phyloP scores from a whole-genome alignment of 2,888 invertebrate species.

The Xestia ashworthii region DNA sequence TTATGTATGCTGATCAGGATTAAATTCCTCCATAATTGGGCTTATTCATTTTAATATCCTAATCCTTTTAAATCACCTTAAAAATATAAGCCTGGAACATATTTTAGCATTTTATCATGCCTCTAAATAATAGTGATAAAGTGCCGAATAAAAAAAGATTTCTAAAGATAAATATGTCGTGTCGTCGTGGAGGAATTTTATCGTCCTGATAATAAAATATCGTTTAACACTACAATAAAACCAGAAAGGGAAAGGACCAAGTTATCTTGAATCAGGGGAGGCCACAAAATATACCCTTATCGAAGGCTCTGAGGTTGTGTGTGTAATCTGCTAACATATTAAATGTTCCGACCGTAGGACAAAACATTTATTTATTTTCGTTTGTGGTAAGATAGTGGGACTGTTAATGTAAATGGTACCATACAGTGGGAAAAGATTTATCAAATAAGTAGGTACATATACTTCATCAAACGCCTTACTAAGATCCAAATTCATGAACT shows the following conservation, averaged over 20 bases:
- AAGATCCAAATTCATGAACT: slow-evolving; percentile 45
- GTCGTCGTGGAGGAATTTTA: slow-evolving; percentile 79
- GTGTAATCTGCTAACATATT: slow-evolving; percentile 63
- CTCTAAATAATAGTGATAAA: slow-evolving; percentile 88
- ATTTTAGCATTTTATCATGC: slow-evolving; percentile 81
- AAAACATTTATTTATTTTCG: slow-evolving; percentile 49
- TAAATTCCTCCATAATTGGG: slow-evolving; percentile 52
- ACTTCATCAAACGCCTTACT: background rate
- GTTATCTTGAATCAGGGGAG: slow-evolving; percentile 78
- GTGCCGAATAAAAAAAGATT: slow-evolving; percentile 84
- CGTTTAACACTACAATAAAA: slow-evolving; percentile 85
- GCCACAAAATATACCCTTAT: slow-evolving; percentile 75
- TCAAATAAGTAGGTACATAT: background rate
- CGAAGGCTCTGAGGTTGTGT: slow-evolving; percentile 60
- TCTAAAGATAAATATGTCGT: slow-evolving; percentile 80
- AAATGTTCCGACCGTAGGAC: slow-evolving; percentile 52
- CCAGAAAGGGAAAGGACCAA: slow-evolving; percentile 67
- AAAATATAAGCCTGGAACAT: slow-evolving; percentile 64
- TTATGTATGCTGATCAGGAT: slow-evolving; percentile 27
- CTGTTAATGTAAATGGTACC: background rate
- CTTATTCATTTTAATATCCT: slow-evolving; percentile 60
- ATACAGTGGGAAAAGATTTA: too few species aligned
- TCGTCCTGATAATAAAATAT: slow-evolving; percentile 86
- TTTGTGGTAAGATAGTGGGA: background rate
- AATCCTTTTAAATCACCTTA: slow-evolving; percentile 59